These are phyloP conservation scores for Dryas iulia DNA, from an alignment of 1,140 invertebrate species.

Conservation along the genomic window DNA sequence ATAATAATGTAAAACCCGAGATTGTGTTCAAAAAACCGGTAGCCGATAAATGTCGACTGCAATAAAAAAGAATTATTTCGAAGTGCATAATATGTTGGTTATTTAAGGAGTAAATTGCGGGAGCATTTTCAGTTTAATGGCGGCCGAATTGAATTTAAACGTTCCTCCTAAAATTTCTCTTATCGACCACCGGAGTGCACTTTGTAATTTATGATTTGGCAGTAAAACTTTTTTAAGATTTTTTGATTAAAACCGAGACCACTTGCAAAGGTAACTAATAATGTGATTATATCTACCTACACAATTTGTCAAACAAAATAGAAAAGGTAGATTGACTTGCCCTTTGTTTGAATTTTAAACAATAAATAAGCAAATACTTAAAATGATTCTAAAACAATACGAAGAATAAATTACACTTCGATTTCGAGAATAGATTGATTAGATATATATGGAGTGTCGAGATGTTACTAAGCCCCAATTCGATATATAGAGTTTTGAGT, in stretches of 20 bases:
- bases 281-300: not conserved
- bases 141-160: conserved; percentile 17
- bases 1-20: not conserved
- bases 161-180: conserved; percentile 9
- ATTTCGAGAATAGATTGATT: too few relatives aligned
- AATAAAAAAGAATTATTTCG: conserved; percentile 15
- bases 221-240: not conserved
- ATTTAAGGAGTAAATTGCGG: conserved; percentile 21
- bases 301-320: not conserved
- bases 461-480: too few relatives aligned
- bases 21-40: conserved; percentile 7
- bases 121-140: conserved; percentile 18
- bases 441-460: too few relatives aligned
- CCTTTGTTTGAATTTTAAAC: too few relatives aligned
- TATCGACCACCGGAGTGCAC: conserved; percentile 18
- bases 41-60: conserved; percentile 17
- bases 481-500: too few relatives aligned
- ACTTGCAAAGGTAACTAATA: not conserved
- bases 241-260: not conserved
- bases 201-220: conserved; percentile 13
- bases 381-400: too few relatives aligned
- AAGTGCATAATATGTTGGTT: conserved; percentile 22
- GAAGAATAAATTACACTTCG: too few relatives aligned
- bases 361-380: too few relatives aligned
- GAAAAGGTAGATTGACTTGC: too few relatives aligned